Evolutionary conservation across 1,140 invertebrate genomes (phyloP).

Genomic region (Eupeodes corollae): DNA sequence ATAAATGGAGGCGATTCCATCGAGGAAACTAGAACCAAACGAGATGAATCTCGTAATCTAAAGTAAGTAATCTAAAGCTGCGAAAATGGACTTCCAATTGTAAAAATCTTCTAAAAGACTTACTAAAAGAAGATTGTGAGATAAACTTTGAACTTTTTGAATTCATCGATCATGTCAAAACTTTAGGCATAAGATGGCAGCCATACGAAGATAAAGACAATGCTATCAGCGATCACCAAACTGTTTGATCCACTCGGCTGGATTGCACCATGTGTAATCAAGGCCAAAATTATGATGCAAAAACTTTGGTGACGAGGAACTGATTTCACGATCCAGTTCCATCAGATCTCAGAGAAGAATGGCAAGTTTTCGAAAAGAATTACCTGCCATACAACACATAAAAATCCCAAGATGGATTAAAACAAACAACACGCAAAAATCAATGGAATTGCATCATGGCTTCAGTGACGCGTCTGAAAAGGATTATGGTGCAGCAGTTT

Average conservation of each 20-base stretch:
- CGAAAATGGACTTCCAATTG: constrained; percentile 35
- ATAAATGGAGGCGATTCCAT: constrained; percentile 19
- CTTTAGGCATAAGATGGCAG: constrained; percentile 27
- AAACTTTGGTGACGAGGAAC: constrained; percentile 7
- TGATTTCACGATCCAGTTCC: constrained; percentile 14
- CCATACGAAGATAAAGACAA: constrained; percentile 12
- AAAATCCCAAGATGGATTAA: constrained; percentile 10
- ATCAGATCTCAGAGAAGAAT: not conserved
- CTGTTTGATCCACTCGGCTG: constrained; percentile 16
- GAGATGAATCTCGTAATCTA: constrained; percentile 8
- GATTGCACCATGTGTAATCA: constrained; percentile 10
- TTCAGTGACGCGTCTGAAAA: constrained; percentile 31
- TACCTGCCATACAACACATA: constrained; percentile 1
- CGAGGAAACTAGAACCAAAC: constrained; percentile 6
- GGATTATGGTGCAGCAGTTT: constrained; percentile 28
- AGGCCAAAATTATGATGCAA: constrained; percentile 16
- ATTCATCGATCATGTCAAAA: constrained; percentile 7
- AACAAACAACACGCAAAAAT: constrained; percentile 7
- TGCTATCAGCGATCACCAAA: constrained; percentile 6
- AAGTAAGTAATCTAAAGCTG: constrained; percentile 29
- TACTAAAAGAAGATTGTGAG: constrained; percentile 9
- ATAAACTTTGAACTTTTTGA: not conserved
- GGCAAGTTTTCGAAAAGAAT: constrained; percentile 1
- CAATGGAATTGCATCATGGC: constrained; percentile 12
- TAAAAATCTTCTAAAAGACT: constrained; percentile 7